A percentile compares a stretch with the other conserved stretches of the same genome.
These are phyloP conservation scores for Oryzaephilus surinamensis DNA, from an alignment of 1,140 invertebrate species.

Conservation along the genomic window DNA sequence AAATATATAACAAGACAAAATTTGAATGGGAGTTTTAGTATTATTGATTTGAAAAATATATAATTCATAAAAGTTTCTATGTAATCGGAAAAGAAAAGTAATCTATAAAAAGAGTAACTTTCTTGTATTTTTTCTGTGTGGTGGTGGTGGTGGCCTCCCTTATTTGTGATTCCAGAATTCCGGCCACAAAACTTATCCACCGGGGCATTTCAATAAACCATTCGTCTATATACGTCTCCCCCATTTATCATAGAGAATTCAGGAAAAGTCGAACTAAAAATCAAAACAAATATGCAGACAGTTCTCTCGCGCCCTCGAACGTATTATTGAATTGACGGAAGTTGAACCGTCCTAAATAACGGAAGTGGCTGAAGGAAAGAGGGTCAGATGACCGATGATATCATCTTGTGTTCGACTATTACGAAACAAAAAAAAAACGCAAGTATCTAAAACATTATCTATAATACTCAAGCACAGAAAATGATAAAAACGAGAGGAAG, in stretches of 20 bases:
- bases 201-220: constrained; percentile 32
- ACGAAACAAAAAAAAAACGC: no score
- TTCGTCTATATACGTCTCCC: constrained; percentile 27
- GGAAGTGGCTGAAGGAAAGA: constrained; percentile 13
- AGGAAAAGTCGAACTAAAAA: constrained; percentile 19
- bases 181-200: constrained; percentile 20
- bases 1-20: no score
- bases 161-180: constrained; percentile 23
- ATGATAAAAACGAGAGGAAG: no score
- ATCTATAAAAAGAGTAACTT: constrained; percentile 17
- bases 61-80: constrained; percentile 5
- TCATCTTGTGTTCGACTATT: no score
- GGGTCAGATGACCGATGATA: constrained; percentile 10
- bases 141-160: constrained; percentile 1
- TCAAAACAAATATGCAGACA: constrained; percentile 31
- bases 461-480: no score
- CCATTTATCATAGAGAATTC: constrained; percentile 27
- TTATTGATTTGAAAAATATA: neutral
- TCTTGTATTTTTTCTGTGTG: constrained; percentile 9
- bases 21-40: neutral
- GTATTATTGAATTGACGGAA: constrained; percentile 28
- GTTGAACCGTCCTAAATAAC: constrained; percentile 18
- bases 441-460: no score
- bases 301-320: constrained; percentile 16
- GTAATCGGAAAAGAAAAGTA: constrained; percentile 20